phyloP scores from a whole-genome alignment of 2,113 vertebrate genomes.

The Hippocampus mohnikei region DNA sequence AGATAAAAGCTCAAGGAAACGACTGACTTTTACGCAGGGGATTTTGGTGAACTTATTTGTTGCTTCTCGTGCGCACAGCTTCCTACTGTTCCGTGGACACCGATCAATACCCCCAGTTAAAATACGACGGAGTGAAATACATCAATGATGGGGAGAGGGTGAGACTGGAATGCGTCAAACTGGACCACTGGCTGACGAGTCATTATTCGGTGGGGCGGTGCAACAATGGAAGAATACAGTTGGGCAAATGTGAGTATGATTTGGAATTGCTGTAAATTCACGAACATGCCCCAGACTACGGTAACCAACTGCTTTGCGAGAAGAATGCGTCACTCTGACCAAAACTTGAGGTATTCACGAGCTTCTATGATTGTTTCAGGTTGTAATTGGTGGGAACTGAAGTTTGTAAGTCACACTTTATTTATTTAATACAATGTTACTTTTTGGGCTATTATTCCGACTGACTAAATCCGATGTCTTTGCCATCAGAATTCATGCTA shows the following conservation, averaged over 20 bases:
- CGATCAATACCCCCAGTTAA: rapidly evolving
- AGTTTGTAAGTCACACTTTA: background rate
- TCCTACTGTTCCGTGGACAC: conserved; percentile 20
- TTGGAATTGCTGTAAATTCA: background rate
- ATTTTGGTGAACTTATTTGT: background rate
- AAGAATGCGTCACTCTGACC: background rate
- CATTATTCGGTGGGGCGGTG: background rate
- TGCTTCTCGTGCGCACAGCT: conserved; percentile 18
- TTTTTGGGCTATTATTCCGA: background rate
- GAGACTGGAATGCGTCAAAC: background rate
- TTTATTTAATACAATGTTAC: no score
- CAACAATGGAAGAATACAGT: rapidly evolving
- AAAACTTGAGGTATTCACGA: background rate
- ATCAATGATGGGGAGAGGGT: rapidly evolving
- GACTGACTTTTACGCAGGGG: background rate
- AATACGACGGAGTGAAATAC: rapidly evolving
- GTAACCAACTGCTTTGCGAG: background rate
- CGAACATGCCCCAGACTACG: background rate
- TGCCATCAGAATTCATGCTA: background rate
- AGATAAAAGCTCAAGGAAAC: background rate
- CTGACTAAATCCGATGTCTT: background rate
- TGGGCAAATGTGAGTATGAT: conserved; percentile 11
- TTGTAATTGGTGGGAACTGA: rapidly evolving
- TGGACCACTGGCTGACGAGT: rapidly evolving
- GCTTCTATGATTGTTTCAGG: conserved; percentile 22